Percentiles rank a stretch among this genome's conserved stretches.
These are phyloP conservation scores for Brachionus sp. DNA, from an alignment of 1,140 invertebrate species.

Conservation along the genomic window DNA sequence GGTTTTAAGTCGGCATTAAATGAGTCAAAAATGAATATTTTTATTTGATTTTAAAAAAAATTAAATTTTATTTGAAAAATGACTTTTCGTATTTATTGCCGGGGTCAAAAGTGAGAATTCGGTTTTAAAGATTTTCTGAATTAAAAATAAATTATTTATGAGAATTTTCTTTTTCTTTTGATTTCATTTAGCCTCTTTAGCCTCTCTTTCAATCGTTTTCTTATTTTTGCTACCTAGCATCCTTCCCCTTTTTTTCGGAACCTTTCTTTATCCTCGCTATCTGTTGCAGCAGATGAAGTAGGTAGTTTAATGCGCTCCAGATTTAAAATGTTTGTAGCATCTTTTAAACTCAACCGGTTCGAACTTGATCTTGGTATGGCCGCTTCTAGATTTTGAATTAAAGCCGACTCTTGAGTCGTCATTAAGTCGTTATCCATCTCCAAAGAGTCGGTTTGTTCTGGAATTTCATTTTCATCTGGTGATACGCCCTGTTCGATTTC, in stretches of 20 bases:
- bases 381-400: neutral
- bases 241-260: neutral
- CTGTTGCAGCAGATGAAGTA: neutral
- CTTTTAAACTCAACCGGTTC: neutral
- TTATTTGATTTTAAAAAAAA: too few relatives aligned
- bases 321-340: neutral
- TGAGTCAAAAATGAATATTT: too few relatives aligned
- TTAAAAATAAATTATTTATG: neutral
- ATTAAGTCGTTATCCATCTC: neutral
- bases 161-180: neutral
- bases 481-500: too few relatives aligned
- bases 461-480: neutral
- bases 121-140: neutral
- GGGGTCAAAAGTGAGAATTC: neutral
- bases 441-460: neutral
- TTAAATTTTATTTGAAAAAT: too few relatives aligned
- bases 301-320: neutral
- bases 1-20: too few relatives aligned
- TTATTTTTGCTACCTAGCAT: neutral
- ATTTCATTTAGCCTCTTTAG: neutral
- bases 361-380: neutral
- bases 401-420: neutral
- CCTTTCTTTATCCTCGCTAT: neutral
- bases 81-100: slow-evolving; percentile 1
- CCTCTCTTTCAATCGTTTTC: neutral